These are phyloP conservation scores for Sardina pilchardus DNA, from an alignment of 2,113 vertebrate species.

Conservation along the genomic window DNA sequence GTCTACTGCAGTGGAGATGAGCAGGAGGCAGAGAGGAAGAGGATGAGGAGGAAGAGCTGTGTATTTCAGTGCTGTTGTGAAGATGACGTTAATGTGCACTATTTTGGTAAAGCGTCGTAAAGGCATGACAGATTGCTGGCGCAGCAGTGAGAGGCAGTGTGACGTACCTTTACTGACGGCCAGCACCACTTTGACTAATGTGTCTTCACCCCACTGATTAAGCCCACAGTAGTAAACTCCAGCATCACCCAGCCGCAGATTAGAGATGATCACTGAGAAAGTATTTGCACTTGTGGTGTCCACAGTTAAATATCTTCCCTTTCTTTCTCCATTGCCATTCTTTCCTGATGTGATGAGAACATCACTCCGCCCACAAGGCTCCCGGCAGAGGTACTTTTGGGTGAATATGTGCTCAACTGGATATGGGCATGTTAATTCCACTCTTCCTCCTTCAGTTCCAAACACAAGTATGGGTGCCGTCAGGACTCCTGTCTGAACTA, in stretches of 20 bases:
- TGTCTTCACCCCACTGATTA: constrained; percentile 9
- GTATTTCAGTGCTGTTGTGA: no score
- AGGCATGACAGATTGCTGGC: no score
- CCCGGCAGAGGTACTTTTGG: constrained; percentile 42
- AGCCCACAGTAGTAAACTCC: constrained; percentile 52
- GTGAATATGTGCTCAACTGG: background rate
- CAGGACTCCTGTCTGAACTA: constrained; percentile 30
- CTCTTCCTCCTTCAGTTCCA: constrained; percentile 32
- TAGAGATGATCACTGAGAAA: constrained; percentile 40
- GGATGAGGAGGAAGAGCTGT: no score
- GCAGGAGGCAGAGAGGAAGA: no score
- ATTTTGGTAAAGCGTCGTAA: no score
- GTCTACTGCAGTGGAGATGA: no score
- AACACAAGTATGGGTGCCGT: background rate
- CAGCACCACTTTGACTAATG: background rate
- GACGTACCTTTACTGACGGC: constrained; percentile 37
- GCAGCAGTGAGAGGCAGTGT: background rate
- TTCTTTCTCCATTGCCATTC: background rate
- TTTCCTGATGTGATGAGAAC: constrained; percentile 34
- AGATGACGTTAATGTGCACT: no score
- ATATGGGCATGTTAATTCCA: constrained; percentile 41
- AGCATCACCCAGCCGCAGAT: constrained; percentile 36
- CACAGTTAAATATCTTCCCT: constrained; percentile 38
- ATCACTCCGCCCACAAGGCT: constrained; percentile 29
- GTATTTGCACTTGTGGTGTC: background rate